These are phyloP conservation scores for Xestia rhomboidea DNA, from an alignment of 2,888 invertebrate genomes.

Conservation along the genomic window DNA sequence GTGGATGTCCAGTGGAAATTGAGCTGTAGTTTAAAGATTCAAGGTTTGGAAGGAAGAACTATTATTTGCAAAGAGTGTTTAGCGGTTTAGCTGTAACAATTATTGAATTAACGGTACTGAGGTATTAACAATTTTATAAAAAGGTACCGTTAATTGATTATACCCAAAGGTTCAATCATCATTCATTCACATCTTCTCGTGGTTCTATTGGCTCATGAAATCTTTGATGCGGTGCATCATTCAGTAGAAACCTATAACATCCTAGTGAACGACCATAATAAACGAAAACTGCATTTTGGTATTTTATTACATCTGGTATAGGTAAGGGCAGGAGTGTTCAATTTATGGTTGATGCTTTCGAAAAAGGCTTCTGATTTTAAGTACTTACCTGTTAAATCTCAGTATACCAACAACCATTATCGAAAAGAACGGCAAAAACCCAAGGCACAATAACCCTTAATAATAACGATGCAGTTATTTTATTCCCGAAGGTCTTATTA, in stretches of 20 bases:
- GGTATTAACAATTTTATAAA: not conserved
- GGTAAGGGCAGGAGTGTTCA: not conserved
- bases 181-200: not conserved
- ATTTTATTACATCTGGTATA: not conserved
- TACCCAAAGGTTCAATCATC: not conserved
- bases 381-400: not conserved
- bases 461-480: conserved; percentile 19
- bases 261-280: not conserved
- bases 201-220: not conserved
- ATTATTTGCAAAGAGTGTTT: not conserved
- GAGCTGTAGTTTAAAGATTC: conserved; percentile 21
- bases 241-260: not conserved
- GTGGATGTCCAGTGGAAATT: not conserved
- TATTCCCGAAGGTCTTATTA: conserved; percentile 60
- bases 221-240: not conserved
- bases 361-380: not conserved
- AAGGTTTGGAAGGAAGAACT: not conserved
- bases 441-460: conserved; percentile 15
- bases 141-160: not conserved
- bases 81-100: not conserved
- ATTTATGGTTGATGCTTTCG: not conserved
- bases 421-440: conserved; percentile 9
- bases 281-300: not conserved
- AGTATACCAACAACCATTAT: not conserved
- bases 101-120: conserved; percentile 14